Evolutionary conservation across 2,797 vertebrate species (phyloP), one percentile per base, ranked within the genome.

Genomic region (Xiphorhynchus erythropygius): DNA sequence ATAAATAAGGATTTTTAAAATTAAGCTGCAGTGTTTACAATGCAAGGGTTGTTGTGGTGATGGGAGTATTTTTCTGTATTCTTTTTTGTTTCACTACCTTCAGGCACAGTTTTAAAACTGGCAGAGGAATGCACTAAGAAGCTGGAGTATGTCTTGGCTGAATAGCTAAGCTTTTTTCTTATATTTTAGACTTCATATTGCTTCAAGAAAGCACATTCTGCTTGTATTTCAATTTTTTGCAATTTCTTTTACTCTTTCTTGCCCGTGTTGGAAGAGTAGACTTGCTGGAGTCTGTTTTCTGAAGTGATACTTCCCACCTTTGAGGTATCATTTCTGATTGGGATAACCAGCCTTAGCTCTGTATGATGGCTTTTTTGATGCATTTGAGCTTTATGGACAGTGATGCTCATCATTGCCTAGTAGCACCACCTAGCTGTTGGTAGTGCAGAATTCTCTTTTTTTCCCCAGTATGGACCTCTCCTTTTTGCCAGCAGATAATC

Each of bases 371-470:
- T 21, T 25, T 65, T 53, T 62, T 2, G 14, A 35, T 32, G 35
- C 11, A 1, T 13, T 37, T 28, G 25, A 50, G 5, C 42, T 76
- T 68, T 7, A 8, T 30, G 32, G 32, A 11, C 52, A 35, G 30
- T 37, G 44, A 16, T 84, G 7, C 10, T 85, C 35, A 28, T 78
- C 46, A 30, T 53, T 95, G 93, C 69, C 39, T 49, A 60, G 81
- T 57, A 94, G 94, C 94, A 96, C 97, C 97, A 97, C 95, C 98
- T 98, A 89, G 97, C 93, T 94, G 95, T 87, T 82, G 41, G 23
- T 15, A 77, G 23, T 56, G 90, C 89, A 64, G 90, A 71, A 35
- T 32, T 41, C 4, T 23, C 9, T n/a, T 15, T n/a, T 30, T 32
- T 50, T 28, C 11, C 15, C 4, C 7, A 32, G 1, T 23, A 22